These are phyloP conservation scores for Sminthurinus aureus DNA, from an alignment of 2,888 invertebrate genomes.

Conservation along the genomic window DNA sequence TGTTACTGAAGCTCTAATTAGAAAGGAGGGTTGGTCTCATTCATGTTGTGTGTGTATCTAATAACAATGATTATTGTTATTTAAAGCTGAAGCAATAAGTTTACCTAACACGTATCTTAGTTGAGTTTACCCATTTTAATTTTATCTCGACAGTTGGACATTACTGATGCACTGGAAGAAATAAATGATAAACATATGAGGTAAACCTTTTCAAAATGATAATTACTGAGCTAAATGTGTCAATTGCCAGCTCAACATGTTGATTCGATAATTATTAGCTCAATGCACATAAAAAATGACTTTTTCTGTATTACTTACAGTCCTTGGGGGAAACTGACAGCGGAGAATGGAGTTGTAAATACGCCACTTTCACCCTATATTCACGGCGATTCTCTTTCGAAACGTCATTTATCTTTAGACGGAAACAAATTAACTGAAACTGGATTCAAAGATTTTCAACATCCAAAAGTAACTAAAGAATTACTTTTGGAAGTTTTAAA, in stretches of 20 bases:
- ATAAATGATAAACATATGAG: slow-evolving; percentile 92
- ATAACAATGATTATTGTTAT: too few relatives aligned
- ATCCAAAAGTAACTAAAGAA: slow-evolving; percentile 72
- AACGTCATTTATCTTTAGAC: slow-evolving; percentile 80
- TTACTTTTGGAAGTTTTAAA: slow-evolving; percentile 76
- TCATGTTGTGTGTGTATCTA: too few relatives aligned
- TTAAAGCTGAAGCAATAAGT: too few relatives aligned
- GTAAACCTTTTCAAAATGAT: too few relatives aligned
- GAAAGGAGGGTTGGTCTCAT: too few relatives aligned
- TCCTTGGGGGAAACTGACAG: slow-evolving; percentile 90
- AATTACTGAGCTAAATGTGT: too few relatives aligned
- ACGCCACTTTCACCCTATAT: slow-evolving; percentile 90
- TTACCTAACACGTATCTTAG: slow-evolving; percentile 43
- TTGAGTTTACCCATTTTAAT: slow-evolving; percentile 1
- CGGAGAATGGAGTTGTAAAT: slow-evolving; percentile 76
- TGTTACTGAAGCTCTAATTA: not conserved
- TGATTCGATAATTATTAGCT: too few relatives aligned
- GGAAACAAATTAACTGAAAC: slow-evolving; percentile 71
- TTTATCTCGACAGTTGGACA: slow-evolving; percentile 71
- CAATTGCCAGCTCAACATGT: too few relatives aligned
- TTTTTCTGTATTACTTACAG: too few relatives aligned
- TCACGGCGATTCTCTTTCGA: slow-evolving; percentile 80
- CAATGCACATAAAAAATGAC: too few relatives aligned
- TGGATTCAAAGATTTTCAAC: slow-evolving; percentile 69
- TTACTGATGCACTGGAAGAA: slow-evolving; percentile 82